Percentiles rank a stretch among this genome's conserved stretches.
Conservation (phyloP, 2,888 invertebrate genomes). For the Cepaea hortensis region DNA sequence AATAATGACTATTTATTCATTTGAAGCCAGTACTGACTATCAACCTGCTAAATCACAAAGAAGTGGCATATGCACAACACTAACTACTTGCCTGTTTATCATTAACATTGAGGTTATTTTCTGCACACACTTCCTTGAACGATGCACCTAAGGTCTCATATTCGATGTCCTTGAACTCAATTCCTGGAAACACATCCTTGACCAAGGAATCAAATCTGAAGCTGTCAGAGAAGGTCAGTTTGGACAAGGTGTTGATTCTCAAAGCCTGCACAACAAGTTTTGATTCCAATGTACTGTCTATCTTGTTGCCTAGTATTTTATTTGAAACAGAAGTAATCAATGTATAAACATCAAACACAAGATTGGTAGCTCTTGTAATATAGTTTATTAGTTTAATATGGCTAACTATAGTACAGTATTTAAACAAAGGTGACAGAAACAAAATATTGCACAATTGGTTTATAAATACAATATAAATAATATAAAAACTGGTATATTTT, state of each 20-base stretch:
- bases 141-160: conserved; percentile 81
- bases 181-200: conserved; percentile 87
- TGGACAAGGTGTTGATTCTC: conserved; percentile 89
- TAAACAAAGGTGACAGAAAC: no score
- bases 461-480: no score
- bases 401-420: no score
- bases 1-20: no score
- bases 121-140: conserved; percentile 81
- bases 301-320: conserved; percentile 49
- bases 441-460: no score
- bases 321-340: no score
- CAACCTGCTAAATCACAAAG: neutral
- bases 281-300: conserved; percentile 78
- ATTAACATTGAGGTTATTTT: conserved; percentile 83
- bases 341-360: no score
- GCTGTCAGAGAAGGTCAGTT: conserved; percentile 86
- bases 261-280: conserved; percentile 85
- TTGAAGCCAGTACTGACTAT: no score
- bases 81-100: conserved; percentile 82
- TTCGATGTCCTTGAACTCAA: conserved; percentile 81
- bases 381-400: no score
- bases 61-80: neutral
- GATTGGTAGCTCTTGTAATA: no score
- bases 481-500: no score
- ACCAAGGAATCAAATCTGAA: conserved; percentile 87